Base-by-base conservation (phyloP, 1,140 invertebrate species). In the Microplitis mediator region DNA sequence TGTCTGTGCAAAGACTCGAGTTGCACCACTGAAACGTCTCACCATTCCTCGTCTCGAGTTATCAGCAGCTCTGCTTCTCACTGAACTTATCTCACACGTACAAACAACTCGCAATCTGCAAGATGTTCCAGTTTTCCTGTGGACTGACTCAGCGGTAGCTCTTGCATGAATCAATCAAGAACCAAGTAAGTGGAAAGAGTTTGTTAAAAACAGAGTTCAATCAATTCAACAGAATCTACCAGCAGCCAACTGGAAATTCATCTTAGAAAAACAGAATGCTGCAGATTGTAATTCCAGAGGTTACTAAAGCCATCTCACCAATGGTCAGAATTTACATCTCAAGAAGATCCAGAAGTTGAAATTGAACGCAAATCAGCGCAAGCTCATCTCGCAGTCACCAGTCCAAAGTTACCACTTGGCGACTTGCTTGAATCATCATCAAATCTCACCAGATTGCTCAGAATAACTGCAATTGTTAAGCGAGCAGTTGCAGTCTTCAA, bases 131-230 rank as follows among this genome's bases (percentile, higher is more conserved):
- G 51, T 51, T 9, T 36, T 62, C 75, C 13, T 75, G 63, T 76
- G 67, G 71, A 72, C 64, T 4, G 74, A 80, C 63, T 79, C 77
- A n/a, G 50, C 58, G 4, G 71, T 75, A 4, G 61, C 75, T 13
- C 52, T 78, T 5, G 50, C 36, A 14, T 76, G 72, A 72, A 32
- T 78, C 31, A 51, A 62, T 1, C 4, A 39, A 0, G 45, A 69
- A 6, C 9, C 1, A 31, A 56, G 1, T n/a, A n/a, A n/a, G n/a
- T 69, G 68, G 36, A 77, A 72, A 45, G 54, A 65, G 8, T 72
- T 72, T 56, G 78, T 86, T 4, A 78, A 77, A 6, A 88, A 88
- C 73, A 70, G n/a, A n/a, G n/a, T n/a, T n/a, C n/a, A n/a, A n/a
- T n/a, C n/a, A n/a, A n/a, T n/a, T n/a, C n/a, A n/a, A n/a, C n/a